Evolutionary conservation across 2,888 invertebrate species (phyloP).

Genomic region (Eupithecia dodoneata): DNA sequence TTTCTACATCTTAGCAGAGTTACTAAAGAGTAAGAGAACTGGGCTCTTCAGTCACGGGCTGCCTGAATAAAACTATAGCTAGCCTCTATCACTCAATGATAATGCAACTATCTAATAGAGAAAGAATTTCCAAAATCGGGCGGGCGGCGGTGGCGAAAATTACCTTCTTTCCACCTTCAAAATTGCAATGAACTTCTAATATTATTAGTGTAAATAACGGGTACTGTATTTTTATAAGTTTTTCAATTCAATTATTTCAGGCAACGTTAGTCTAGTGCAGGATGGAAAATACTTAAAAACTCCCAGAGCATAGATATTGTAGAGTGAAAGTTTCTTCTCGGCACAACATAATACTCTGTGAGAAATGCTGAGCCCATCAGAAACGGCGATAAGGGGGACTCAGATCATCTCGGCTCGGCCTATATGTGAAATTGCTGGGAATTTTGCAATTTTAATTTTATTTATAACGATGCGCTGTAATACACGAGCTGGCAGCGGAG

Average conservation of each 20-base stretch:
- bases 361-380: conserved; percentile 61
- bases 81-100: not conserved
- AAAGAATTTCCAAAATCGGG: not conserved
- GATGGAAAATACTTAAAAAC: too few species aligned
- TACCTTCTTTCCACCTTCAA: not conserved
- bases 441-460: conserved; percentile 84
- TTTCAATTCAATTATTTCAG: too few species aligned
- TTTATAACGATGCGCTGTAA: conserved; percentile 71
- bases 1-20: not conserved
- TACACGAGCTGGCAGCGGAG: conserved; percentile 46
- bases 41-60: not conserved
- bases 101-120: not conserved
- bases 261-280: too few species aligned
- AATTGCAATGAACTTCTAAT: not conserved
- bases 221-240: too few species aligned
- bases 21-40: not conserved
- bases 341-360: conserved; percentile 3
- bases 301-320: too few species aligned
- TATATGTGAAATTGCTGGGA: conserved; percentile 82
- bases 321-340: conserved; percentile 11
- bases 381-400: conserved; percentile 68
- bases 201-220: not conserved
- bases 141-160: not conserved
- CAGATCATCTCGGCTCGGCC: conserved; percentile 77
- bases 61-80: not conserved